Evolutionary conservation across 2,888 invertebrate genomes (phyloP).

Genomic region (Drosophila paranaensis): DNA sequence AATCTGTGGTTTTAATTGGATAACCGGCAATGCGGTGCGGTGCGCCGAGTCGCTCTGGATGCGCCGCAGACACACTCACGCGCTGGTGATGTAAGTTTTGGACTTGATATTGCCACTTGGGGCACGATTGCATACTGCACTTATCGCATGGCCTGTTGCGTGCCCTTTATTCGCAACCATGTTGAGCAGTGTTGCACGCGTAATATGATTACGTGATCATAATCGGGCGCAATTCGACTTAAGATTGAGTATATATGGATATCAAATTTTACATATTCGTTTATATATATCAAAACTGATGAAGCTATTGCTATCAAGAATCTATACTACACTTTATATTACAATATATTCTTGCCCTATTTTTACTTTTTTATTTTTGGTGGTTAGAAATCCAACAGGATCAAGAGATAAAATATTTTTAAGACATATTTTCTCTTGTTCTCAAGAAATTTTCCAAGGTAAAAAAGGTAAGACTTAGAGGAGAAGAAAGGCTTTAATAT

Average conservation of each 20-base stretch:
- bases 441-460: too few relatives aligned
- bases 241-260: neutral
- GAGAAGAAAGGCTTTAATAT: too few relatives aligned
- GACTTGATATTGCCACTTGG: slow-evolving; percentile 77
- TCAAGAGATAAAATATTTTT: too few relatives aligned
- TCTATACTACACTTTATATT: too few relatives aligned
- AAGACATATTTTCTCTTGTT: too few relatives aligned
- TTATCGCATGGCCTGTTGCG: slow-evolving; percentile 25
- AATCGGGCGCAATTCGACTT: neutral
- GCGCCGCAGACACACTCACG: slow-evolving; percentile 5
- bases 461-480: too few relatives aligned
- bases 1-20: slow-evolving; percentile 78
- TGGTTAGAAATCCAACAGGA: too few relatives aligned
- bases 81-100: slow-evolving; percentile 69
- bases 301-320: too few relatives aligned
- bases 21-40: slow-evolving; percentile 64
- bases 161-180: slow-evolving; percentile 42
- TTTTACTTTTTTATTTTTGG: too few relatives aligned
- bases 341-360: too few relatives aligned
- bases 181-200: neutral
- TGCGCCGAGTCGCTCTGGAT: slow-evolving; percentile 21
- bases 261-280: neutral
- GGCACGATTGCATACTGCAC: slow-evolving; percentile 40
- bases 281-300: too few relatives aligned
- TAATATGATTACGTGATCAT: slow-evolving; percentile 24